Evolutionary conservation across 2,797 vertebrate species (phyloP).

Genomic region (Gymnoscopelus braueri): DNA sequence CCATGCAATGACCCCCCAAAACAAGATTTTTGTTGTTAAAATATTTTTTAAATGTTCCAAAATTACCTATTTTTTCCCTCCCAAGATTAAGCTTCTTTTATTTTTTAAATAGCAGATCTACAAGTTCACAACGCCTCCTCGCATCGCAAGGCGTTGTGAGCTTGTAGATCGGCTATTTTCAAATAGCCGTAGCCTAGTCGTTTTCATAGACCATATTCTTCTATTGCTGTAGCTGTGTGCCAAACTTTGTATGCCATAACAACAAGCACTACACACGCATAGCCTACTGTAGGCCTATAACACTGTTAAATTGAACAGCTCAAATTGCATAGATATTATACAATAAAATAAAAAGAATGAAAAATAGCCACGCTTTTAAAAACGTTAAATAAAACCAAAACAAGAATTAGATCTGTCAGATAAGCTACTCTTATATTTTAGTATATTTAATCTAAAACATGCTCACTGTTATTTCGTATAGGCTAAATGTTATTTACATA

Average conservation of each 20-base stretch:
- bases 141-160: too few relatives aligned
- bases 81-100: too few relatives aligned
- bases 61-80: too few relatives aligned
- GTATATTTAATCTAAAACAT: conserved; percentile 7
- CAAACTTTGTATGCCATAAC: conserved; percentile 76
- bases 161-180: too few relatives aligned
- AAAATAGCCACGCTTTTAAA: conserved; percentile 22
- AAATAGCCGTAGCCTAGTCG: too few relatives aligned
- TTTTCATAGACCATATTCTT: too few relatives aligned
- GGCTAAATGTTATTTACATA: conserved; percentile 20
- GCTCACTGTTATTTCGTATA: background rate
- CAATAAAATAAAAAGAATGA: conserved; percentile 17
- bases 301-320: conserved; percentile 34
- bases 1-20: too few relatives aligned
- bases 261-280: conserved; percentile 71
- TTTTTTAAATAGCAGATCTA: too few relatives aligned
- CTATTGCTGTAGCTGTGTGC: background rate
- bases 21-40: too few relatives aligned
- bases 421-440: conserved; percentile 7
- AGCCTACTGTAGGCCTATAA: background rate
- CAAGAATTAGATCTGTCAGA: conserved; percentile 3
- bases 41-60: too few relatives aligned
- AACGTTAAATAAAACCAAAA: conserved; percentile 36
- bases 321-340: conserved; percentile 17
- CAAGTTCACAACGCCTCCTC: too few relatives aligned